Evolutionary conservation across 2,113 vertebrate genomes (phyloP).

Genomic region (Dicaeum eximium): DNA sequence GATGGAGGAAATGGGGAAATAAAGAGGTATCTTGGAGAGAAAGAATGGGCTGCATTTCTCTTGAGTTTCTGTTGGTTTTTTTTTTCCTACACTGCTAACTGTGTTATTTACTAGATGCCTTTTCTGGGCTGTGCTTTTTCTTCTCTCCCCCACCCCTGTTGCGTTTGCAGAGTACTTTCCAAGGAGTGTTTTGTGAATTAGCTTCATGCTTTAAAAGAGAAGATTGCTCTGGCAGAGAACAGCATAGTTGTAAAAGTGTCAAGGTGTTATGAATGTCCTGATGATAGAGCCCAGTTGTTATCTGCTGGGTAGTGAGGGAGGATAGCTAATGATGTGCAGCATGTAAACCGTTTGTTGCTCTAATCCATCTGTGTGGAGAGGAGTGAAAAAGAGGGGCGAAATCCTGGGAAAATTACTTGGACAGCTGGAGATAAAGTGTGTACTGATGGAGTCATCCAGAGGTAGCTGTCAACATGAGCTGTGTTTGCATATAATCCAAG

Average conservation of each 20-base stretch:
- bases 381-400: conserved; percentile 45
- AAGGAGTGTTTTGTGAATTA: conserved; percentile 52
- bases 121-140: background rate
- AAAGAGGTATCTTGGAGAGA: background rate
- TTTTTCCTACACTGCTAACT: background rate
- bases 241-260: conserved; percentile 75
- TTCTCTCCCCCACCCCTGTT: conserved; percentile 33
- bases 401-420: conserved; percentile 49
- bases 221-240: conserved; percentile 61
- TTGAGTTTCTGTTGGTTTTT: no score
- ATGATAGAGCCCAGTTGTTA: conserved; percentile 68
- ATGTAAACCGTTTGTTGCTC: conserved; percentile 66
- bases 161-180: conserved; percentile 12
- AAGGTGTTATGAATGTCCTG: conserved; percentile 71
- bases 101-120: conserved; percentile 24
- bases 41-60: background rate
- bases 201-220: conserved; percentile 48
- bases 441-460: conserved; percentile 59
- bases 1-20: rapidly evolving
- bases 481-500: conserved; percentile 65
- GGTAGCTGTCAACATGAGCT: conserved; percentile 62
- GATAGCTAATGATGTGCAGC: conserved; percentile 73
- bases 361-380: conserved; percentile 69
- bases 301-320: conserved; percentile 74
- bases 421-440: conserved; percentile 67